Base-by-base conservation (phyloP, 2,888 invertebrate species). In the Meiosimyza decipiens region DNA sequence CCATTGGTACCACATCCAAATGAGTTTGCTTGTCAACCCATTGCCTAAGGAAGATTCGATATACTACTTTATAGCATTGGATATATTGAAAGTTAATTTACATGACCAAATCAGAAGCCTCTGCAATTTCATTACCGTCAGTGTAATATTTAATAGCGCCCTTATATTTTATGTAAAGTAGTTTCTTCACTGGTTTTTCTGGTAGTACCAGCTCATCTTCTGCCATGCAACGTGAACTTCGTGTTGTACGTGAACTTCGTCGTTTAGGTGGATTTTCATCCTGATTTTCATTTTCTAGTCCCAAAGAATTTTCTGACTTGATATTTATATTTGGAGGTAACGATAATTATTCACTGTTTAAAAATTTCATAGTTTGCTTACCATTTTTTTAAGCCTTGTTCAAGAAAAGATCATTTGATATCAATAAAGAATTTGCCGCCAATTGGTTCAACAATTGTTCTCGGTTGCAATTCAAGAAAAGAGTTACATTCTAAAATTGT, bases 1-100 rank as follows among this genome's bases (percentile, higher is more conserved):
- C 91, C 74, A 92, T 83, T 6, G 90, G 88, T 52, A 90, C 84
- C 22, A 87, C 76, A 5, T 86, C 85, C 15, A 70, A 71, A 6
- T 80, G 76, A 3, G 67, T 74, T 72, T 86, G 82, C 40, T 79
- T 79, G 3, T 85, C 81, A 1, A 87, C 83, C 85, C 85, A 86
- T 78, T 83, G 81, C 74, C 86, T 86, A 40, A 6, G 63, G 68
- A 13, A 33, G 62, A 40, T 1, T 40, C 9, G 9, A 40, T 40
- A 52, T 4, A 51, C 9, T n/a, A n/a, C 3, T 13, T 47, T 3
- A 60, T 13, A 33, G 4, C 54, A 50, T n/a, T 67, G 71, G 55
- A 3, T 28, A 28, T 18, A 59, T 52, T 52, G 40, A 55, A 40
- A 33, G 7, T 55, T 18, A 79, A 84, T 80, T n/a, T 84, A 89